Evolutionary conservation across 2,888 invertebrate genomes (phyloP).

Genomic region (Spilarctia lutea): DNA sequence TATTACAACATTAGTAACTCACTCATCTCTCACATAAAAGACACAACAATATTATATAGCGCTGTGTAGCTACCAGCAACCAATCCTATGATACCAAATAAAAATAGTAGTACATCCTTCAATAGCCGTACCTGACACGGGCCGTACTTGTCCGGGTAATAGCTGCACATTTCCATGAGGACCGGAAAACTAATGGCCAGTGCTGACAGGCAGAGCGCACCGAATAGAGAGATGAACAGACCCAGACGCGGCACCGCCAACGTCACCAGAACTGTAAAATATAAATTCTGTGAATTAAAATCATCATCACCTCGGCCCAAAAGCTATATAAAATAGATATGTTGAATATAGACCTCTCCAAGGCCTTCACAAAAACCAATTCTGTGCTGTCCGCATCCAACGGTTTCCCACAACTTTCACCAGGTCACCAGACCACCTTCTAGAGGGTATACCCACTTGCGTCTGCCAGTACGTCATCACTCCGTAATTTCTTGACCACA

Average conservation of each 20-base stretch:
- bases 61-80: background rate
- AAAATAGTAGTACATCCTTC: background rate
- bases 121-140: background rate
- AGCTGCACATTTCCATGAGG: conserved; percentile 68
- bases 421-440: too few species aligned
- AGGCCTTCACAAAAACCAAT: too few species aligned
- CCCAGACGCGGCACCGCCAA: conserved; percentile 93
- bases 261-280: conserved; percentile 89
- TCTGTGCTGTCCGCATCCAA: too few species aligned
- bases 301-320: too few species aligned
- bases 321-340: too few species aligned
- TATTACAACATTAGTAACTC: background rate
- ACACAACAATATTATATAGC: background rate
- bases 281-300: background rate
- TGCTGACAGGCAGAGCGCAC: conserved; percentile 95
- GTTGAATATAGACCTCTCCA: too few species aligned
- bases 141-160: background rate
- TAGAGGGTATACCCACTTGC: too few species aligned
- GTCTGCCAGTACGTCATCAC: too few species aligned
- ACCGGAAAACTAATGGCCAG: conserved; percentile 96
- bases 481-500: too few species aligned
- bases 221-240: conserved; percentile 92
- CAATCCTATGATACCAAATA: background rate
- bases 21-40: background rate
- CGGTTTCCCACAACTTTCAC: too few species aligned